Evolutionary conservation across 1,140 invertebrate genomes (phyloP), one percentile per base, ranked within the genome.

Genomic region (Papilio machaon): DNA sequence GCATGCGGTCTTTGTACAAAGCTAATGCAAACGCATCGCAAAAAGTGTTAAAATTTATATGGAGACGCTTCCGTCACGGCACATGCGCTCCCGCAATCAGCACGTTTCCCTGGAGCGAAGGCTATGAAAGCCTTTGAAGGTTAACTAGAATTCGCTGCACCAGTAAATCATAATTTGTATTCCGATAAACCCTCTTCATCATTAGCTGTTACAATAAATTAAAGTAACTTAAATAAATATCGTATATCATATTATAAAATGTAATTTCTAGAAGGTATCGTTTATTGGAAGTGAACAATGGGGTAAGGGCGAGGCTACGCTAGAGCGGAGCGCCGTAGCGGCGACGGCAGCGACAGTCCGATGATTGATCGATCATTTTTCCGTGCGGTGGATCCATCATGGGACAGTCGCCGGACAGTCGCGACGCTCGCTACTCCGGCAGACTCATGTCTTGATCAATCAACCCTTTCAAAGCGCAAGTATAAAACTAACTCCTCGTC

Each of bases 281-380:
- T 77, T 77, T 77, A 35, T 19, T 35, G 30, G 7, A 2, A 43
- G 38, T 4, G 75, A 60, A 77, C 75, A 77, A 77, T 58, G 75
- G 30, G 76, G 54, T 79, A 19, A 79, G 58, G 76, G 76, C 54
- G 54, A 58, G 54, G n/a, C 58, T 58, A 79, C 76, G 64, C 54
- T 46, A 79, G 76, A 17, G 47, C 19, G 47, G 11, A 46, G 76
- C 75, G 75, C 30, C 75, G 49, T 8, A n/a, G 11, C 6, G 52
- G 47, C 76, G 76, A 64, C 38, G 15, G 11, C 6, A 30, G 47
- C 76, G 58, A 46, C 38, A 11, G 76, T 58, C 17, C 35, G n/a
- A 79, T 79, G 76, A 79, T 60, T 79, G 76, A 79, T 79, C 76
- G 76, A 79, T 46, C 58, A 58, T 79, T 60, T 60, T 35, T 79